phyloP scores from a whole-genome alignment of 2,797 vertebrate species.

The Hippopotamyrus pictus region DNA sequence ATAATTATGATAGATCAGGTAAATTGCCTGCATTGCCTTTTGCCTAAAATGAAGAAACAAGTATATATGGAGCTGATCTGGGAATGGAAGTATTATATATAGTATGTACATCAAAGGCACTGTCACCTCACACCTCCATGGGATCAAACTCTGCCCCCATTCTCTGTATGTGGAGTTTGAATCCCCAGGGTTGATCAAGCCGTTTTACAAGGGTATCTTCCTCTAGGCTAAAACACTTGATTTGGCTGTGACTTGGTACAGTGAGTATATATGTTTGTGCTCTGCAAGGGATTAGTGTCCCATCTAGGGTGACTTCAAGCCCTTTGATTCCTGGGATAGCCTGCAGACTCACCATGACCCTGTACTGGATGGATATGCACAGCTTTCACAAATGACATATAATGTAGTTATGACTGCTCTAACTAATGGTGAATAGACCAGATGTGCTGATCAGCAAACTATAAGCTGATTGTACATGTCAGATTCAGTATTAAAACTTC shows the following conservation, averaged over 20 bases:
- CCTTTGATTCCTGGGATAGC: neutral
- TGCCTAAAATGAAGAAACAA: neutral
- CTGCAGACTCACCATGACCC: neutral
- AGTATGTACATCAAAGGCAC: neutral
- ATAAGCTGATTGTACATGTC: neutral
- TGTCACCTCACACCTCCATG: neutral
- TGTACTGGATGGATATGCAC: neutral
- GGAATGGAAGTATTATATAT: neutral
- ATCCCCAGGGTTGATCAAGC: neutral
- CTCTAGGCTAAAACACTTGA: neutral
- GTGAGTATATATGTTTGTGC: neutral
- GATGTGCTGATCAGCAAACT: neutral
- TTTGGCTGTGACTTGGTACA: neutral
- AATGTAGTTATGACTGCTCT: neutral
- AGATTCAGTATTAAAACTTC: neutral
- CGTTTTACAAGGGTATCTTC: neutral
- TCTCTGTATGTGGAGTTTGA: neutral
- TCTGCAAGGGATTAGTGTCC: neutral
- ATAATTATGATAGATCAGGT: neutral
- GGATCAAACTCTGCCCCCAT: neutral
- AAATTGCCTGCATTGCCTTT: neutral
- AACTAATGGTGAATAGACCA: neutral
- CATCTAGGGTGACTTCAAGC: neutral
- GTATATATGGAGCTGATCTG: neutral
- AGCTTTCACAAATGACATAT: neutral